These are phyloP conservation scores for Brachyhypopomus occidentalis DNA, from an alignment of 2,113 vertebrate genomes.

Conservation along the genomic window DNA sequence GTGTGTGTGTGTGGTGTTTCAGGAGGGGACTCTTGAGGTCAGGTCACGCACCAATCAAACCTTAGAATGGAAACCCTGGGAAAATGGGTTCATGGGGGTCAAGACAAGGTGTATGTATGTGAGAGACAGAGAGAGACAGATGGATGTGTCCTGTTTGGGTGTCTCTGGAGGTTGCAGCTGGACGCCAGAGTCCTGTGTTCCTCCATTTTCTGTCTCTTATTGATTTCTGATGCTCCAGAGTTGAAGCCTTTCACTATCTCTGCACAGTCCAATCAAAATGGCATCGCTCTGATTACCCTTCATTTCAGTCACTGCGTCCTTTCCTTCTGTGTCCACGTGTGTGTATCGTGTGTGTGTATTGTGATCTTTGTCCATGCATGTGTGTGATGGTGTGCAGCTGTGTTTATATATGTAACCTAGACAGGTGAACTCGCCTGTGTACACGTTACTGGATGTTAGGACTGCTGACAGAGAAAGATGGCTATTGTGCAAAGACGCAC, in stretches of 20 bases:
- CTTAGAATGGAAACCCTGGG: slow-evolving; percentile 21
- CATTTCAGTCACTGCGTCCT: neutral
- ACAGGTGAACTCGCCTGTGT: slow-evolving; percentile 25
- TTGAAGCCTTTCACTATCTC: neutral
- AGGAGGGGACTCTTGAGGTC: neutral
- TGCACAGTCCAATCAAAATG: neutral
- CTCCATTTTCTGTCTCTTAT: slow-evolving; percentile 11
- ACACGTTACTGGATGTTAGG: neutral
- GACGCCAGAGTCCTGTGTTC: slow-evolving; percentile 12
- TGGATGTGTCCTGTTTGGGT: neutral
- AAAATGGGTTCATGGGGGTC: slow-evolving; percentile 20
- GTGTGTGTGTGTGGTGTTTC: neutral
- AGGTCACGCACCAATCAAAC: slow-evolving; percentile 32
- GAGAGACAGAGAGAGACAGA: neutral
- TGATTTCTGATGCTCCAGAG: slow-evolving; percentile 16
- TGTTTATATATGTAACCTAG: slow-evolving; percentile 17
- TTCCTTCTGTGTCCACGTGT: too few species aligned
- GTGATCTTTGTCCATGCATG: too few species aligned
- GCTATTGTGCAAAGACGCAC: neutral
- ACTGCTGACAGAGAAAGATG: slow-evolving; percentile 12
- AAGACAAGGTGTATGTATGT: neutral
- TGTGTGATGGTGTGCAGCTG: neutral
- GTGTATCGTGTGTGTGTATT: too few species aligned
- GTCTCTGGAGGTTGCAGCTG: slow-evolving; percentile 26
- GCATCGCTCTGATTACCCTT: neutral